Percentiles rank a stretch among this genome's conserved stretches.
These are phyloP conservation scores for Diadegma fenestrale DNA, from an alignment of 2,888 invertebrate genomes.

Conservation along the genomic window DNA sequence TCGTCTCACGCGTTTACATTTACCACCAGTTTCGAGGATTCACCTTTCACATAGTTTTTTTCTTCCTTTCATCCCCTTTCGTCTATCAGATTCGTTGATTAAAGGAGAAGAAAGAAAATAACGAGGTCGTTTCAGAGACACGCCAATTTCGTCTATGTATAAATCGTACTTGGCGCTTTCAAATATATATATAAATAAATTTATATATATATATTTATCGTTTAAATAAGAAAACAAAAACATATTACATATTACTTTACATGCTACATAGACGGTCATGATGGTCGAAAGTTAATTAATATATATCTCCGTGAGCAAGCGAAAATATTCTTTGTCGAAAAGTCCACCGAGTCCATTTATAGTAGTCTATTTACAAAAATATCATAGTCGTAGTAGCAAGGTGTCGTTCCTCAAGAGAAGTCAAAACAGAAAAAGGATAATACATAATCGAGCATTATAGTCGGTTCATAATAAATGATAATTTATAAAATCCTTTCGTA, in stretches of 20 bases:
- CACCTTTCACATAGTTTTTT: conserved; percentile 5
- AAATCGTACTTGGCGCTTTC: conserved; percentile 64
- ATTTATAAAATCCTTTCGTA: conserved; percentile 15
- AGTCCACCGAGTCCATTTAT: conserved; percentile 52
- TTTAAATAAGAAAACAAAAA: conserved; percentile 74
- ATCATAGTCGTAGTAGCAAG: conserved; percentile 79
- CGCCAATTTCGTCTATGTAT: conserved; percentile 63
- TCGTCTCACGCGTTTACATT: conserved; percentile 14
- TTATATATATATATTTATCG: conserved; percentile 60
- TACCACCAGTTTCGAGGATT: conserved; percentile 11
- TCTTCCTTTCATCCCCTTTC: not conserved
- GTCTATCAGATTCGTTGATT: not conserved
- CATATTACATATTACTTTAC: conserved; percentile 75
- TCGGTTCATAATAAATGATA: conserved; percentile 70
- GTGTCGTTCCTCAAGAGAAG: conserved; percentile 75
- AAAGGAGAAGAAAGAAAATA: conserved; percentile 18
- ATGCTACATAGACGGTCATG: conserved; percentile 73
- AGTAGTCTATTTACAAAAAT: conserved; percentile 80
- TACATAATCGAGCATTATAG: conserved; percentile 73
- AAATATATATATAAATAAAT: conserved; percentile 21
- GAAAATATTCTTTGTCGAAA: conserved; percentile 64
- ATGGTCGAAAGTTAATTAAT: conserved; percentile 72
- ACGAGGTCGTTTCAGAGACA: conserved; percentile 60
- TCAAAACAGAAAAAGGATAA: conserved; percentile 17
- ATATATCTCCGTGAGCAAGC: conserved; percentile 72